These are phyloP conservation scores for Pentalonia nigronervosa DNA, from an alignment of 1,140 invertebrate species.

Conservation along the genomic window DNA sequence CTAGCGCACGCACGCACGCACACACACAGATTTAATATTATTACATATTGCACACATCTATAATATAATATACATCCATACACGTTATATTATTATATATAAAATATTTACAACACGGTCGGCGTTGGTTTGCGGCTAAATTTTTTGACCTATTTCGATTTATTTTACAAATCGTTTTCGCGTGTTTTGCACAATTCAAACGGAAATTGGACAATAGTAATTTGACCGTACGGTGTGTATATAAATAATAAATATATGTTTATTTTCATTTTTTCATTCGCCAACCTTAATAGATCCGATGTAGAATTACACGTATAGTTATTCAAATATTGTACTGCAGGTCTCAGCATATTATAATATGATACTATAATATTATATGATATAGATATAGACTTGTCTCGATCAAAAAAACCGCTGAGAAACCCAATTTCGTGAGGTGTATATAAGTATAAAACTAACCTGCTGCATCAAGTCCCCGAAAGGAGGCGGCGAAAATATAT, in stretches of 20 bases:
- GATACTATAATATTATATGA: background rate
- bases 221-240: background rate
- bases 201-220: conserved; percentile 46
- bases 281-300: background rate
- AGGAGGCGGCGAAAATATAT: background rate
- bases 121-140: background rate
- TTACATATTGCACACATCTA: background rate
- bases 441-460: background rate
- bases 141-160: conserved; percentile 52
- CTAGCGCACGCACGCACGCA: too few species aligned
- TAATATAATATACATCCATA: background rate
- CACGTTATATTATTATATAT: background rate
- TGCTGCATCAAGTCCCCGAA: background rate
- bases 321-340: background rate
- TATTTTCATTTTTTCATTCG: background rate
- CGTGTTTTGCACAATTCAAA: conserved; percentile 47
- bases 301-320: background rate
- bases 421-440: background rate
- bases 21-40: background rate
- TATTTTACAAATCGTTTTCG: conserved; percentile 22
- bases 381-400: background rate
- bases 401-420: background rate
- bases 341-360: background rate
- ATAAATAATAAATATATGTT: background rate
- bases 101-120: background rate